These are phyloP conservation scores for Agrilus cyanescens DNA, from an alignment of 2,888 invertebrate genomes.

Conservation along the genomic window DNA sequence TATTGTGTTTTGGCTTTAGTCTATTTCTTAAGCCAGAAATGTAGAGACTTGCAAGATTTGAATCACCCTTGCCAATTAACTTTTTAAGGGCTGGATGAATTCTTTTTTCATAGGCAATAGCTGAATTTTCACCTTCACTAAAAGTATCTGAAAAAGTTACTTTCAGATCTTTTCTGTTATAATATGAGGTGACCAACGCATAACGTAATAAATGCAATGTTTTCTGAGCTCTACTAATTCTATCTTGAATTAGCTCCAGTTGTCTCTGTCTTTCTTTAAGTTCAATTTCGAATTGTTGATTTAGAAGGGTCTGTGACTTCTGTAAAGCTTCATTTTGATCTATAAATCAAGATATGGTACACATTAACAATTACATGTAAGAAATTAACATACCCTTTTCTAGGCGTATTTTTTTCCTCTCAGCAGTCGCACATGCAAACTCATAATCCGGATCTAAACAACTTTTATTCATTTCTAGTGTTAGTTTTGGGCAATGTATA, in stretches of 20 bases:
- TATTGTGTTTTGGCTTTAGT: background rate
- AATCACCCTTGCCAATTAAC: conserved; percentile 48
- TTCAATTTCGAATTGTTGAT: conserved; percentile 61
- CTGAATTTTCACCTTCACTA: conserved; percentile 9
- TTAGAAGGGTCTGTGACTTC: conserved; percentile 27
- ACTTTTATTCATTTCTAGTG: no score
- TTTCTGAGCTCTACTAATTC: conserved; percentile 45
- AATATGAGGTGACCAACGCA: conserved; percentile 47
- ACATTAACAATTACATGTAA: no score
- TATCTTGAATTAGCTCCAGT: conserved; percentile 55
- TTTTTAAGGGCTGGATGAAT: conserved; percentile 71
- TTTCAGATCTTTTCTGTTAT: conserved; percentile 42
- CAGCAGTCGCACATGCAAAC: background rate
- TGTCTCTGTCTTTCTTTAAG: conserved; percentile 57
- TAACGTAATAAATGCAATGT: conserved; percentile 48
- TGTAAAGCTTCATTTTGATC: no score
- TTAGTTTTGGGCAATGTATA: no score
- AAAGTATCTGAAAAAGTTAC: conserved; percentile 25
- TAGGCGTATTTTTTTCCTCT: no score
- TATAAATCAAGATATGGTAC: no score
- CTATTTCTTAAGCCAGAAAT: background rate
- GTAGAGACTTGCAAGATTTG: background rate
- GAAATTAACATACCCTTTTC: no score
- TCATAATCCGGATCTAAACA: no score
- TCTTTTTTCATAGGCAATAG: conserved; percentile 30